These are phyloP conservation scores for Cephus nigrinus DNA, from an alignment of 2,888 invertebrate genomes.

Conservation along the genomic window DNA sequence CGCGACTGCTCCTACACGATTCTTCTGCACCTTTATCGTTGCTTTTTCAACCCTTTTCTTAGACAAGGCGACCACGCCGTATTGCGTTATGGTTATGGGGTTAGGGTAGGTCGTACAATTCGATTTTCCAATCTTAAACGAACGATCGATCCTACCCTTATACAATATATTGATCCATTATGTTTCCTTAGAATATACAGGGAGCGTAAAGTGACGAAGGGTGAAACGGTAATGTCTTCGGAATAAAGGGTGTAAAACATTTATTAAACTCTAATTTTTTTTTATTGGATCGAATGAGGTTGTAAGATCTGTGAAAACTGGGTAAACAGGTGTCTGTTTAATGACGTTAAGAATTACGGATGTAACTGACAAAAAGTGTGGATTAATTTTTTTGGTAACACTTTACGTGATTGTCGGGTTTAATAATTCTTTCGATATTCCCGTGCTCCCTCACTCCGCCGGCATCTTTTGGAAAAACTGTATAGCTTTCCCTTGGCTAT, in stretches of 20 bases:
- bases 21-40: slow-evolving; percentile 36
- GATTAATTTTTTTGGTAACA: background rate
- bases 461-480: background rate
- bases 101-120: background rate
- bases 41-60: slow-evolving; percentile 43
- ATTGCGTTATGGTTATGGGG: background rate
- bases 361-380: too few species aligned
- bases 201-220: background rate
- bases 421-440: background rate
- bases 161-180: background rate
- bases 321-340: background rate
- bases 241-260: background rate
- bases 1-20: slow-evolving; percentile 22
- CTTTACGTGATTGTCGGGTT: background rate
- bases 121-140: background rate
- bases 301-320: background rate
- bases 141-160: background rate
- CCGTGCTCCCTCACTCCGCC: background rate
- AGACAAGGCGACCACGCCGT: background rate
- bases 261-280: background rate
- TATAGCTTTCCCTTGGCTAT: background rate
- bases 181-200: background rate
- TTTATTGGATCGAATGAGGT: background rate
- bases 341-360: background rate
- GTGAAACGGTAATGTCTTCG: background rate